Evolutionary conservation across 2,113 vertebrate species (phyloP).

Genomic region (Ammodytes marinus): DNA sequence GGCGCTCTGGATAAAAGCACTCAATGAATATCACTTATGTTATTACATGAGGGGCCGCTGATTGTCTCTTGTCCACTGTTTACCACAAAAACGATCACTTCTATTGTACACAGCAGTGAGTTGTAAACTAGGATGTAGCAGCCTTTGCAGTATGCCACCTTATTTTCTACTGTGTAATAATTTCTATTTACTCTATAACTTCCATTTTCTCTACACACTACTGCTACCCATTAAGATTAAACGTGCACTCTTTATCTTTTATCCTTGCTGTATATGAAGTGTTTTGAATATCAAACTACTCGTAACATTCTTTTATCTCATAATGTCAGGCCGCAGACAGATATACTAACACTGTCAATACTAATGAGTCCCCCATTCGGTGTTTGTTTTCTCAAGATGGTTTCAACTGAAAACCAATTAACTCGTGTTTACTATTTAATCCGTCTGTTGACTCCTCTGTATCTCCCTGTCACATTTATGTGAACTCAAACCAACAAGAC

Average conservation of each 20-base stretch:
- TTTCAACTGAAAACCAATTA: neutral
- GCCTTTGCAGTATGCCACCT: neutral
- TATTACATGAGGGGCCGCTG: neutral
- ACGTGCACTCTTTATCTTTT: neutral
- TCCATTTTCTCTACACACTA: neutral
- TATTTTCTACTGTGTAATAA: neutral
- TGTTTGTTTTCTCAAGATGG: neutral
- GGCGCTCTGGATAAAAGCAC: conserved; percentile 4
- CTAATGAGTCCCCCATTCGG: neutral
- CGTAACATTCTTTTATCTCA: neutral
- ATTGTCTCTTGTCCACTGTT: conserved; percentile 8
- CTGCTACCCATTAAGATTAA: neutral
- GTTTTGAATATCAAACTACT: neutral
- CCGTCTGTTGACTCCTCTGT: neutral
- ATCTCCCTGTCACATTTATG: neutral
- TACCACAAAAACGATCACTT: neutral
- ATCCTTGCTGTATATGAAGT: neutral
- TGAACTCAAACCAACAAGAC: neutral
- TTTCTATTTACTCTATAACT: neutral
- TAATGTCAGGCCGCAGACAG: neutral
- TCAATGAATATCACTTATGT: conserved; percentile 36
- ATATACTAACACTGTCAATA: neutral
- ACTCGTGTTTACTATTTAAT: neutral
- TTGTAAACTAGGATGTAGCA: neutral
- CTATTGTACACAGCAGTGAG: neutral